phyloP scores from a whole-genome alignment of 2,113 vertebrate genomes.

The Cololabis saira region DNA sequence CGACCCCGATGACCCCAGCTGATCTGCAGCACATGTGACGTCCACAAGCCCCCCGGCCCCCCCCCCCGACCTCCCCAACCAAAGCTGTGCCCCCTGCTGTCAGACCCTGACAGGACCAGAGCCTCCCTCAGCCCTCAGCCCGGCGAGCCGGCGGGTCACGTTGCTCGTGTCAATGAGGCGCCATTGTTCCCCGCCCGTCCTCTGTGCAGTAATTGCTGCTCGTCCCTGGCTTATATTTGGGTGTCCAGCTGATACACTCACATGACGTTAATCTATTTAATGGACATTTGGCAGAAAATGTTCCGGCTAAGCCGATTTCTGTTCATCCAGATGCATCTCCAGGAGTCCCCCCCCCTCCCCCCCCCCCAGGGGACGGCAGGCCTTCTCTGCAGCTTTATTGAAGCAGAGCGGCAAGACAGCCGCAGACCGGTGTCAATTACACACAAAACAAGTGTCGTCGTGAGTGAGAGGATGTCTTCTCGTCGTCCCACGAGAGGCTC shows the following conservation, averaged over 20 bases:
- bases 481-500: constrained; percentile 25
- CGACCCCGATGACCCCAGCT: constrained; percentile 70
- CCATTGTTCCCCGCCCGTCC: constrained; percentile 72
- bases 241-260: constrained; percentile 76
- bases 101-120: too few relatives aligned
- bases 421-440: constrained; percentile 60
- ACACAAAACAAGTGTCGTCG: constrained; percentile 61
- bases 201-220: constrained; percentile 67
- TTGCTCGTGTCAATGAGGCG: constrained; percentile 73
- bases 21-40: constrained; percentile 63
- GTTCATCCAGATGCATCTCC: constrained; percentile 56
- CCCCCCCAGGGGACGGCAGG: constrained; percentile 6
- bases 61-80: constrained; percentile 30
- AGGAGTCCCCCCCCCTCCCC: constrained; percentile 39
- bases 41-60: too few relatives aligned
- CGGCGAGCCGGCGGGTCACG: constrained; percentile 66
- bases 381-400: constrained; percentile 11
- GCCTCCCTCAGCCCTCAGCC: constrained; percentile 52
- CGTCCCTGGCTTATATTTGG: constrained; percentile 71
- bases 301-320: constrained; percentile 59
- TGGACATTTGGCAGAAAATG: constrained; percentile 71
- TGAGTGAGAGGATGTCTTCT: constrained; percentile 41
- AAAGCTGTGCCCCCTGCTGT: constrained; percentile 43
- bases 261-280: constrained; percentile 78
- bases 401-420: constrained; percentile 48